These are phyloP conservation scores for Prosopocoilus inquinatus DNA, from an alignment of 2,888 invertebrate genomes.

Conservation along the genomic window DNA sequence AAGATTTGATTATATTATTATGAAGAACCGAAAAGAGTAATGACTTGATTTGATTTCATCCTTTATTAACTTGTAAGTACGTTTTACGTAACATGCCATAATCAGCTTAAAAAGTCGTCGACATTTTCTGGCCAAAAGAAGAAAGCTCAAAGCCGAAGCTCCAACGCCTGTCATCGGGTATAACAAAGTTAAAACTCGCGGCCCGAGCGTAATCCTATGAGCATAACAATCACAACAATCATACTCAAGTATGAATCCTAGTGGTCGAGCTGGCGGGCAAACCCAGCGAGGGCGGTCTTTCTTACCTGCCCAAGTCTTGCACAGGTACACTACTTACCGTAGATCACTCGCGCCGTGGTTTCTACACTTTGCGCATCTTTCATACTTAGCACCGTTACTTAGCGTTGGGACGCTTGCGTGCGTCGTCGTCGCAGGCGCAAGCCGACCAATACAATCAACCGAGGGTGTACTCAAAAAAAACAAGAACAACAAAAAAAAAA, in stretches of 20 bases:
- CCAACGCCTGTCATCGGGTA: conserved; percentile 18
- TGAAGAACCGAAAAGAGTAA: too few relatives aligned
- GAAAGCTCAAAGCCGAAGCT: neutral
- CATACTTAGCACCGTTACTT: neutral
- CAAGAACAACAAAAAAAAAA: too few relatives aligned
- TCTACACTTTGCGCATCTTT: conserved; percentile 30
- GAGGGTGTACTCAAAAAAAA: too few relatives aligned
- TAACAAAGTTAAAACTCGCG: conserved; percentile 13
- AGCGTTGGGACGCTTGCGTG: conserved; percentile 10
- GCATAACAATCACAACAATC: conserved; percentile 29
- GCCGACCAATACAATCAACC: too few relatives aligned
- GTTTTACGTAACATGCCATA: too few relatives aligned
- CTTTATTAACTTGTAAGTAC: too few relatives aligned
- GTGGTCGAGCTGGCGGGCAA: conserved; percentile 30
- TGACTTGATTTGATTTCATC: too few relatives aligned
- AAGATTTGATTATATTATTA: too few relatives aligned
- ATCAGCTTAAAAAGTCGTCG: neutral
- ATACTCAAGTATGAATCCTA: conserved; percentile 25
- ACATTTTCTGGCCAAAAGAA: neutral
- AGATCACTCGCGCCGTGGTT: conserved; percentile 28
- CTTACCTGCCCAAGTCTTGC: conserved; percentile 29
- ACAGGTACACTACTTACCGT: conserved; percentile 27
- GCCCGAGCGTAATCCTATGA: conserved; percentile 23
- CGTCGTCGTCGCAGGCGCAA: conserved; percentile 2
- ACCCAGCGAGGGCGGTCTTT: conserved; percentile 30